Evolutionary conservation across 35 echinoderm and acorn worm species (phyloP), one percentile per base, ranked within the genome.

Genomic region (Apostichopus californicus): DNA sequence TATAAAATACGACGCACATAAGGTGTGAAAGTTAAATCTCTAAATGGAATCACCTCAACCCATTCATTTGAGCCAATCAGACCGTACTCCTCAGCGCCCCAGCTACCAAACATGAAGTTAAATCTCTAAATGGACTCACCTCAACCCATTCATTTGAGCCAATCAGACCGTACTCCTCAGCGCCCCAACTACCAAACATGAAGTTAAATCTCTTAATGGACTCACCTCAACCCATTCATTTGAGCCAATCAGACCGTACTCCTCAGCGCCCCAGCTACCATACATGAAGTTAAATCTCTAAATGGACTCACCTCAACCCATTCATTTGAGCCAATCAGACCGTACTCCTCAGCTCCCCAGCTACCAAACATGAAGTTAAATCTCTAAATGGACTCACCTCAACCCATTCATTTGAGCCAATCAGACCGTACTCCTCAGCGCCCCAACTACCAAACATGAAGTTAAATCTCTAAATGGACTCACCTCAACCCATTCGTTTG

Each of bases 11-110:
- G 24, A 25, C 24, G n/a, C n/a, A n/a, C n/a, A n/a, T n/a, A n/a
- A n/a, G n/a, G n/a, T n/a, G n/a, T n/a, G n/a, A n/a, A n/a, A n/a
- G n/a, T n/a, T n/a, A n/a, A n/a, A n/a, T n/a, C n/a, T n/a, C n/a
- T n/a, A n/a, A n/a, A n/a, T n/a, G n/a, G n/a, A n/a, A n/a, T n/a
- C 91, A 98, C 96, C 93, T 98, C 94, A 18, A 96, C 93, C 96
- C 96, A 98, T 94, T 98, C 96, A 53, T 79, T 96, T 1, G 96
- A 98, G 18, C 94, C 96, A 64, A 98, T 98, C 1, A 98, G 68
- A 54, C 96, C 92, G 22, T 90, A 92, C 55, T 98, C 96, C 65
- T 95, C 96, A 52, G 96, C 94, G 70, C 96, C 96, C 96, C 96
- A 98, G 60, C 92, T 94, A 17, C 90, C 90, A 80, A 98, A 98